Base-by-base conservation (phyloP, 53 echinoderm and acorn worm genomes). In the Apostichopus leukothele region DNA sequence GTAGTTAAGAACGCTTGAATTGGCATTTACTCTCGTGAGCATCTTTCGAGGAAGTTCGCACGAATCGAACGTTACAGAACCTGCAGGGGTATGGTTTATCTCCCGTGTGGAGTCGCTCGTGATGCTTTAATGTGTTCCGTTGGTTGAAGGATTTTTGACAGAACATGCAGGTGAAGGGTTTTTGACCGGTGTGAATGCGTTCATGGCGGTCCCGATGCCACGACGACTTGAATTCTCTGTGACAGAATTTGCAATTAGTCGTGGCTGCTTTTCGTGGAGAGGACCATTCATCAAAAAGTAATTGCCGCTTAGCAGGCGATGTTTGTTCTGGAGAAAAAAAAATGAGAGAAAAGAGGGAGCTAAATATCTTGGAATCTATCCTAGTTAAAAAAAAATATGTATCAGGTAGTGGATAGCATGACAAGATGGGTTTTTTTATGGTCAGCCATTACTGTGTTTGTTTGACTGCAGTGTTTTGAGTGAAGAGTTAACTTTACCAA, bases 141-240 rank as follows among this genome's bases (percentile, higher is more conserved):
- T 66, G 85, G 66, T 85, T 85, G 85, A 85, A 85, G 67, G 85
- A 85, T 50, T 85, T 85, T 60, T 85, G 20, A 39, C 85, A 85
- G 66, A 85, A 85, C 67, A 16, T 63, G 67, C 85, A 85, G 67
- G 85, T 85, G 50, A 85, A 85, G 3, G 85, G 85, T 50, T 85
- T 85, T 63, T 67, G 85, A 23, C 85, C 85, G 9, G 85, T 85
- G 50, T 85, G 85, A 51, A 85, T 85, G 11, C 85, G 57, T 60
- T 85, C 85, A 18, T 85, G 85, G 50, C 85, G 85, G 14, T 85
- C 85, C 10, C 85, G 66, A 13, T 85, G 85, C 85, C 85, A 85
- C 14, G 85, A 60, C 5, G 85, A 85, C 67, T 85, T 85, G 85
- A 85, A 85, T 67, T 67, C 66, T 39, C 67, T 66, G 63, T 85